Evolutionary conservation across 2,888 invertebrate genomes (phyloP).

Genomic region (Drosophila prolongata): DNA sequence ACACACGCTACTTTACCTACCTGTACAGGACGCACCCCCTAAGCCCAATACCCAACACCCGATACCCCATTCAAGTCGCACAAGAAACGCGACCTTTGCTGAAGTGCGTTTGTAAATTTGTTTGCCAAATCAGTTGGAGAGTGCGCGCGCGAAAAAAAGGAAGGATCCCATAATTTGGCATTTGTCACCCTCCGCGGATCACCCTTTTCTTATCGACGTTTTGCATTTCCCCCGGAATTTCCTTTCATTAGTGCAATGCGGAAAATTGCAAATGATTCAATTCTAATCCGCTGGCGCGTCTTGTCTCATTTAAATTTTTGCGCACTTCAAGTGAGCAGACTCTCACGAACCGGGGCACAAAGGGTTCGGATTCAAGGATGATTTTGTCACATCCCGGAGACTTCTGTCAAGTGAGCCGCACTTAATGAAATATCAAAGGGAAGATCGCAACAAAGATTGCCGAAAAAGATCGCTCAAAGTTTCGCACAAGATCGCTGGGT

Average conservation of each 20-base stretch:
- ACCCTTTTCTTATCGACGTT: constrained; percentile 5
- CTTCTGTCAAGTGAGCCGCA: constrained; percentile 76
- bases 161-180: constrained; percentile 22
- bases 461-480: neutral
- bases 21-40: constrained; percentile 22
- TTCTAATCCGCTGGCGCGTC: constrained; percentile 53
- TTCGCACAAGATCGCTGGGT: constrained; percentile 12
- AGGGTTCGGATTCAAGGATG: constrained; percentile 34
- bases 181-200: constrained; percentile 24
- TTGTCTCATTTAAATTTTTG: constrained; percentile 67
- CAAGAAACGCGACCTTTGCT: constrained; percentile 11
- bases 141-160: constrained; percentile 12
- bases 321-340: constrained; percentile 51
- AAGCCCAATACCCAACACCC: neutral
- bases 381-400: constrained; percentile 26
- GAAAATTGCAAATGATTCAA: constrained; percentile 74
- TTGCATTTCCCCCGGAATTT: constrained; percentile 8
- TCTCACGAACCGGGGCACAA: constrained; percentile 52
- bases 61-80: neutral
- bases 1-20: constrained; percentile 45
- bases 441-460: constrained; percentile 28
- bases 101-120: constrained; percentile 47
- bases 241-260: constrained; percentile 68
- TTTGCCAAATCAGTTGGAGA: constrained; percentile 63
- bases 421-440: constrained; percentile 67